phyloP scores from a whole-genome alignment of 2,888 invertebrate genomes.

The Chaetogeoica ovagalla region DNA sequence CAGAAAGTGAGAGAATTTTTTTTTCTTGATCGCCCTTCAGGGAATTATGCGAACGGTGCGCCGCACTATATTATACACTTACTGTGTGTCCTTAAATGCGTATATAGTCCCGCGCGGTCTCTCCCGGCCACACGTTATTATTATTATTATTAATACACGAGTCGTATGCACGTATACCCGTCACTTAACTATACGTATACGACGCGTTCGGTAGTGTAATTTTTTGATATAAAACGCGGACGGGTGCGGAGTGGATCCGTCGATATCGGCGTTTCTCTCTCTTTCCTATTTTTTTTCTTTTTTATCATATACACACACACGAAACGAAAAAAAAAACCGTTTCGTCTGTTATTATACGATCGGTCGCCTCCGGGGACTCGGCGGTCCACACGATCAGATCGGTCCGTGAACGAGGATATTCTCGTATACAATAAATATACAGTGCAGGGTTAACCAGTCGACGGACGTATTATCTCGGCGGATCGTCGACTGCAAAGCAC shows the following conservation, averaged over 20 bases:
- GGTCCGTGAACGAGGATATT: background rate
- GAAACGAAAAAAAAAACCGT: background rate
- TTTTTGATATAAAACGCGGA: constrained; percentile 20
- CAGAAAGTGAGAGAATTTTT: background rate
- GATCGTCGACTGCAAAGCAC: background rate
- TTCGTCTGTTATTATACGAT: constrained; percentile 19
- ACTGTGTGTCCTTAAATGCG: no score
- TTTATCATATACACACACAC: no score
- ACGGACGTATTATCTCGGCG: constrained; percentile 18
- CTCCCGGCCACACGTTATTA: background rate
- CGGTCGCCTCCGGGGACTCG: constrained; percentile 24
- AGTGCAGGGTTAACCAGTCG: constrained; percentile 26
- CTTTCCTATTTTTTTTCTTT: background rate
- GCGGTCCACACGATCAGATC: constrained; percentile 9
- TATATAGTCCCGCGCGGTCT: no score
- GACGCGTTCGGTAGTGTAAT: constrained; percentile 29
- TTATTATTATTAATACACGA: no score
- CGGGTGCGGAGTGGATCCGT: background rate
- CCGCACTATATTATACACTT: no score
- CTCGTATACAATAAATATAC: background rate
- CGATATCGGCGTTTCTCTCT: background rate
- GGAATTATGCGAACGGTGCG: background rate
- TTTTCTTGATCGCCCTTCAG: constrained; percentile 30
- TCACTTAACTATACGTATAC: constrained; percentile 19
- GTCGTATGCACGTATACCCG: constrained; percentile 1